phyloP scores from a whole-genome alignment of 2,113 vertebrate species.

The Carassius carassius region DNA sequence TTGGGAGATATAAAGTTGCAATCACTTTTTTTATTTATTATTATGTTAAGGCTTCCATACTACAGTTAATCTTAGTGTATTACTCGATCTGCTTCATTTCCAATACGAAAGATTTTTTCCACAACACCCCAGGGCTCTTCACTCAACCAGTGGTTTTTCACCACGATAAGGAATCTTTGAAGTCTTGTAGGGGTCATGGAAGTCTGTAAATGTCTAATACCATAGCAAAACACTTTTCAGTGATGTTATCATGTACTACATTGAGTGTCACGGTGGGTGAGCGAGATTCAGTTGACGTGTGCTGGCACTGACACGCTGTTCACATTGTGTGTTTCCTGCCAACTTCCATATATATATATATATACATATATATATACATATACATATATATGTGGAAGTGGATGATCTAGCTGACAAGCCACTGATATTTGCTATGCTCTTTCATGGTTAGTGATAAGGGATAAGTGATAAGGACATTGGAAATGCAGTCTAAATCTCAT shows the following conservation, averaged over 20 bases:
- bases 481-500: conserved; percentile 34
- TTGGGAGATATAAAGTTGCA: too few relatives aligned
- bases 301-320: conserved; percentile 37
- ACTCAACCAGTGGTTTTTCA: background rate
- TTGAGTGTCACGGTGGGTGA: conserved; percentile 44
- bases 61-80: background rate
- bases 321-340: conserved; percentile 24
- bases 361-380: too few relatives aligned
- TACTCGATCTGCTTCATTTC: background rate
- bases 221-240: conserved; percentile 40
- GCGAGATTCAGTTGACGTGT: conserved; percentile 47
- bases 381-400: background rate
- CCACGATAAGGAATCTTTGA: background rate
- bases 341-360: conserved; percentile 29
- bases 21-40: too few relatives aligned
- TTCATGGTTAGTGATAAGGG: conserved; percentile 49
- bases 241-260: conserved; percentile 56
- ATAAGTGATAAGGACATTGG: conserved; percentile 42
- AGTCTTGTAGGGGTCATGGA: conserved; percentile 2
- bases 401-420: conserved; percentile 35
- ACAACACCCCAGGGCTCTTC: background rate
- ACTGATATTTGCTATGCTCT: conserved; percentile 44
- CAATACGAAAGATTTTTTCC: background rate
- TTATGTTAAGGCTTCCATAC: background rate
- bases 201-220: conserved; percentile 59